phyloP scores from a whole-genome alignment of 2,113 vertebrate genomes.

The Phyllostomus discolor region DNA sequence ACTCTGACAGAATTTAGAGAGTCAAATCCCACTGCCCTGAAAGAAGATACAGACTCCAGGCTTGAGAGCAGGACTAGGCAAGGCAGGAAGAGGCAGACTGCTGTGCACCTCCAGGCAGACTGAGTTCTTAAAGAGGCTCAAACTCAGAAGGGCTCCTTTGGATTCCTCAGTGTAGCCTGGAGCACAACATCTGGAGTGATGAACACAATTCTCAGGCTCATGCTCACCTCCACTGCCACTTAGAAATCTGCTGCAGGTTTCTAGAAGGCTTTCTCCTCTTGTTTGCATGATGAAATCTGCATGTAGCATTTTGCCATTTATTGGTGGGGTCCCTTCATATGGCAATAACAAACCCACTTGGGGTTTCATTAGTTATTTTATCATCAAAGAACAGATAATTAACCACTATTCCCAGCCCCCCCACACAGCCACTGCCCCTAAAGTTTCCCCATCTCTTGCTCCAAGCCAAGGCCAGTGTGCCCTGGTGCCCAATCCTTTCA shows the following conservation, averaged over 20 bases:
- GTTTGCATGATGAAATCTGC: background rate
- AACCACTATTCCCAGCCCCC: fast-evolving
- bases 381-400: background rate
- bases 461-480: background rate
- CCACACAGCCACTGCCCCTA: background rate
- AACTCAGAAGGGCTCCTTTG: no score
- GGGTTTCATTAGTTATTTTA: background rate
- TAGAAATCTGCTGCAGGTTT: background rate
- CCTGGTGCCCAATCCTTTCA: background rate
- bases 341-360: background rate
- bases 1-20: background rate
- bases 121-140: background rate
- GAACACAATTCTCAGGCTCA: background rate
- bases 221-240: background rate
- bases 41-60: background rate
- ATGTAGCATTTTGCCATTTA: fast-evolving
- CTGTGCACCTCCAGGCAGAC: no score
- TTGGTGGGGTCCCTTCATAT: no score
- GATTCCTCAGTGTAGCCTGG: no score
- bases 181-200: background rate
- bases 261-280: background rate
- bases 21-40: background rate
- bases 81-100: background rate
- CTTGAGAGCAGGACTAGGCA: background rate
- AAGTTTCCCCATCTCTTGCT: background rate